Conservation (phyloP, 2,888 invertebrate genomes). For the Eristalinus sepulchralis region DNA sequence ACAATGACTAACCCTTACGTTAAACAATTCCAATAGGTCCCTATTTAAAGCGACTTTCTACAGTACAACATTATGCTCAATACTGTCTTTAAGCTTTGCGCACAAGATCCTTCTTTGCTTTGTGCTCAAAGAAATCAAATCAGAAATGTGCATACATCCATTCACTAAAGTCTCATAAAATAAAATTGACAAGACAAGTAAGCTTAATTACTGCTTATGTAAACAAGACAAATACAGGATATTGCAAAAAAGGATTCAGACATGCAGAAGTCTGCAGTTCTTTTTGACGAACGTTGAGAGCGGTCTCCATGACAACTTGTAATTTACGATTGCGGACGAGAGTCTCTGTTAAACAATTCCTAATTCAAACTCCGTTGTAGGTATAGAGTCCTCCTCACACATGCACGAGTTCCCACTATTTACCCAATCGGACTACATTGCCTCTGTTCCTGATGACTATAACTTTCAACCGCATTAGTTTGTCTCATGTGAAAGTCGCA, state of each 20-base stretch:
- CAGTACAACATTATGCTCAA: too few relatives aligned
- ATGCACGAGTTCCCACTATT: slow-evolving; percentile 4
- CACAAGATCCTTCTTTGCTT: slow-evolving; percentile 9
- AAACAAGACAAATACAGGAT: not conserved
- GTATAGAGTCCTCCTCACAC: not conserved
- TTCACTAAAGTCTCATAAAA: slow-evolving; percentile 73
- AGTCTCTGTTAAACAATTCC: slow-evolving; percentile 20
- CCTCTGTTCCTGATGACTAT: slow-evolving; percentile 9
- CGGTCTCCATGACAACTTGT: slow-evolving; percentile 40
- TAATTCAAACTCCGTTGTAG: slow-evolving; percentile 7
- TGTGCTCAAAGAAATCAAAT: slow-evolving; percentile 65
- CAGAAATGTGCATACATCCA: slow-evolving; percentile 74
- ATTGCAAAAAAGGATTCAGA: not conserved
- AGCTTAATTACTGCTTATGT: not conserved
- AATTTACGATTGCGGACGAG: slow-evolving; percentile 22
- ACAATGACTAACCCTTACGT: too few relatives aligned
- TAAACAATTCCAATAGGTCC: too few relatives aligned
- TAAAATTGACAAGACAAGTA: not conserved
- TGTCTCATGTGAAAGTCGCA: slow-evolving; percentile 55
- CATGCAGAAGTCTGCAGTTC: not conserved
- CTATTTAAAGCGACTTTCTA: too few relatives aligned
- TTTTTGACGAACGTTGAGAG: slow-evolving; percentile 23
- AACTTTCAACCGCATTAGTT: slow-evolving; percentile 41
- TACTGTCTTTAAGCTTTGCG: too few relatives aligned
- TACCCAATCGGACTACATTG: slow-evolving; percentile 2